Evolutionary conservation across 1,140 invertebrate genomes (phyloP).

Genomic region (Conus betulinus): DNA sequence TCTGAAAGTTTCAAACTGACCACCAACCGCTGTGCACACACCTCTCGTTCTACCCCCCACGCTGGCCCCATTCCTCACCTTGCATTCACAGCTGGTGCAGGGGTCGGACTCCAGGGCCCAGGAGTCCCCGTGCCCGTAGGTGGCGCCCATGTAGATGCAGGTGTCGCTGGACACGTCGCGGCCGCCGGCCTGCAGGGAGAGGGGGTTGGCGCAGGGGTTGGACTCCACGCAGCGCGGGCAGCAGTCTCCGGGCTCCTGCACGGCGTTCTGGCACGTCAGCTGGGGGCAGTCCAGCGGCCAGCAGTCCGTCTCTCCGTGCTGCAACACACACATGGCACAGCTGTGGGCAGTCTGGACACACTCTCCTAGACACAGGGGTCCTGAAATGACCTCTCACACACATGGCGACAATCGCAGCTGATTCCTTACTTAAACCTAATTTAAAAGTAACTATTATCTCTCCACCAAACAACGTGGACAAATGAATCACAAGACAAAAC

Average conservation of each 20-base stretch:
- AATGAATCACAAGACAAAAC: too few species aligned
- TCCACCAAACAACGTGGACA: too few species aligned
- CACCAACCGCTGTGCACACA: too few species aligned
- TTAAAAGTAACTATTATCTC: too few species aligned
- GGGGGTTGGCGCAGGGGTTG: constrained; percentile 74
- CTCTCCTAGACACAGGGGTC: background rate
- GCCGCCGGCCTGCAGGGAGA: constrained; percentile 50
- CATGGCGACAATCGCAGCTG: background rate
- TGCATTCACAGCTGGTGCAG: constrained; percentile 86
- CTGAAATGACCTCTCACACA: background rate
- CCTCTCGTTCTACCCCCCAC: too few species aligned
- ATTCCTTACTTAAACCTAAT: background rate
- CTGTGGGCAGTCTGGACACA: background rate
- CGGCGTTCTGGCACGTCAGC: constrained; percentile 82
- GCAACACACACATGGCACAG: constrained; percentile 25
- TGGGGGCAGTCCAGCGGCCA: constrained; percentile 90
- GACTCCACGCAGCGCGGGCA: constrained; percentile 84
- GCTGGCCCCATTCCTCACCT: constrained; percentile 77
- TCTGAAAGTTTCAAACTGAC: too few species aligned
- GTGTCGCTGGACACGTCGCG: constrained; percentile 48
- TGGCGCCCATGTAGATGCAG: constrained; percentile 56
- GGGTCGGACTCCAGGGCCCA: constrained; percentile 78
- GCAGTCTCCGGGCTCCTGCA: constrained; percentile 80
- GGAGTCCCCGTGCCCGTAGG: constrained; percentile 53
- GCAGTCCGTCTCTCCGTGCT: constrained; percentile 92